Evolutionary conservation across 2,113 vertebrate genomes (phyloP).

Genomic region (Ctenodactylus gundi): DNA sequence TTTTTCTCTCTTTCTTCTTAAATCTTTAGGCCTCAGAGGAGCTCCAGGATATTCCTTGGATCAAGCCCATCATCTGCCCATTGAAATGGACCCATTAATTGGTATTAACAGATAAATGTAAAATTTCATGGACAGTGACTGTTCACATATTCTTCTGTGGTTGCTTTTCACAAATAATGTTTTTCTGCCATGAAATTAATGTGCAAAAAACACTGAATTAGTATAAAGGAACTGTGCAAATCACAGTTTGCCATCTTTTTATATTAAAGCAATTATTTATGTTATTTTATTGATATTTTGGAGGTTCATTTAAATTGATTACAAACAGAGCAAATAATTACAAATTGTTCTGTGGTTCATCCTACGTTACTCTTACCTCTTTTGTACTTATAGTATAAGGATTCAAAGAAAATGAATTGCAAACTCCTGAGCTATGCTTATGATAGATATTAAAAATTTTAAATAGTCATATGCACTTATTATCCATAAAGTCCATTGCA

Average conservation of each 20-base stretch:
- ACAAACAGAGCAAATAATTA: constrained; percentile 13
- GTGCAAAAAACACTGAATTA: neutral
- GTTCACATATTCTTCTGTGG: constrained; percentile 10
- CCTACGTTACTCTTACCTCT: neutral
- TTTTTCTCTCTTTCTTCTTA: constrained; percentile 54
- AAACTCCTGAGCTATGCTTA: neutral
- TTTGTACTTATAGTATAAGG: neutral
- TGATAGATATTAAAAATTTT: neutral
- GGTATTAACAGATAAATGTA: constrained; percentile 84
- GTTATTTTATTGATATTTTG: neutral
- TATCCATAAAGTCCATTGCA: neutral
- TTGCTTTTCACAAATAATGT: constrained; percentile 55
- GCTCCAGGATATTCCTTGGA: constrained; percentile 98
- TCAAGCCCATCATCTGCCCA: constrained; percentile 97
- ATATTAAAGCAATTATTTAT: constrained; percentile 13
- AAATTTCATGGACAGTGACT: constrained; percentile 49
- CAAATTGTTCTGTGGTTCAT: neutral
- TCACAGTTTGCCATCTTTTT: neutral
- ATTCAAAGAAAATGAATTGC: neutral
- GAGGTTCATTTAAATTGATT: neutral
- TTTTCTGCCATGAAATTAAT: constrained; percentile 27
- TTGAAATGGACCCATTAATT: constrained; percentile 98
- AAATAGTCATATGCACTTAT: neutral
- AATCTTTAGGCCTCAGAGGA: constrained; percentile 91
- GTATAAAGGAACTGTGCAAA: neutral